Percentiles rank a stretch among this genome's conserved stretches.
Conservation (phyloP, 2,888 invertebrate species). For the Agonopterix arenella region DNA sequence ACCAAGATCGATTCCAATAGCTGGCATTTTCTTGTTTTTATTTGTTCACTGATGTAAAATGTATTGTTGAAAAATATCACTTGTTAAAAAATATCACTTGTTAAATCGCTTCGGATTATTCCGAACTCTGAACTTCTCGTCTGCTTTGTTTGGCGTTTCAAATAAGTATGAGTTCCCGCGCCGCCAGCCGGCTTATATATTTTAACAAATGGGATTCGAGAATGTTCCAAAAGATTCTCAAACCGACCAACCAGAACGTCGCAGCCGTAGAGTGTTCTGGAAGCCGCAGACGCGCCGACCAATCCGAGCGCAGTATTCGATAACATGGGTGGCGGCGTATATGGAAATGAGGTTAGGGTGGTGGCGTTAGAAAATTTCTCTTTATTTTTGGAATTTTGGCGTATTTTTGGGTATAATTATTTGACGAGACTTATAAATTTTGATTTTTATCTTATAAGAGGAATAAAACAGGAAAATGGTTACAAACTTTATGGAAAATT, state of each 20-base stretch:
- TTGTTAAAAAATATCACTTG: neutral
- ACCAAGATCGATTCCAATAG: conserved; percentile 75
- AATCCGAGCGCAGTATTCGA: conserved; percentile 23
- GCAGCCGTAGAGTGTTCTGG: conserved; percentile 32
- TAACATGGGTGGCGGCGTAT: neutral
- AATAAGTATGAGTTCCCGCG: conserved; percentile 51
- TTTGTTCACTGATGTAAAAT: conserved; percentile 3
- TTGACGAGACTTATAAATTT: no score
- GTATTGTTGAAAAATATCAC: neutral
- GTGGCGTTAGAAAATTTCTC: neutral
- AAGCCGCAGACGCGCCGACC: conserved; percentile 21
- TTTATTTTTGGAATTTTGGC: neutral
- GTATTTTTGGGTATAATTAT: no score
- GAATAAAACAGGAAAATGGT: no score
- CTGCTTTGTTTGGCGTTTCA: conserved; percentile 45
- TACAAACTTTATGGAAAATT: no score
- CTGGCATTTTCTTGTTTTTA: conserved; percentile 53
- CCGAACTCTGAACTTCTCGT: conserved; percentile 22
- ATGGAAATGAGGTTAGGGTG: neutral
- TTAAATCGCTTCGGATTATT: conserved; percentile 30
- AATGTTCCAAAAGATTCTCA: conserved; percentile 33
- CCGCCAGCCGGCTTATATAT: conserved; percentile 33
- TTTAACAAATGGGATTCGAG: conserved; percentile 37
- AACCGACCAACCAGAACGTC: conserved; percentile 33
- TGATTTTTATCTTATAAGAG: no score